These are phyloP conservation scores for Menura novaehollandiae DNA, from an alignment of 2,113 vertebrate species.

Conservation along the genomic window DNA sequence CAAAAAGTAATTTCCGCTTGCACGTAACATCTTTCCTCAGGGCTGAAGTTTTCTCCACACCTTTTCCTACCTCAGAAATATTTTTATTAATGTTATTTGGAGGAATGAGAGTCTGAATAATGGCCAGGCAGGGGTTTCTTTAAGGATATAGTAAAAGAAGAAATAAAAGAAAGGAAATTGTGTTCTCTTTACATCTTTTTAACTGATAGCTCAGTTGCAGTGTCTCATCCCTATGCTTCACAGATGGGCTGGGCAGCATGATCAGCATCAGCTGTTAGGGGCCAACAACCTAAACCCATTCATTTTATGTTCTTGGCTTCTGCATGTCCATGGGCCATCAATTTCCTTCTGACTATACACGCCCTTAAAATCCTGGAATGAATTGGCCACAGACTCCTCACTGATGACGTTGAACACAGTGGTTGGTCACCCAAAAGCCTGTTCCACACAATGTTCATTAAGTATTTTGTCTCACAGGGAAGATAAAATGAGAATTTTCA, in stretches of 20 bases:
- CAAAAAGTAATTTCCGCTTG: neutral
- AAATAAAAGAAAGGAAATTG: neutral
- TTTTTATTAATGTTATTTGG: neutral
- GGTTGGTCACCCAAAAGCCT: neutral
- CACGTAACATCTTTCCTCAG: neutral
- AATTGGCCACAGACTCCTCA: neutral
- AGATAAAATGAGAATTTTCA: neutral
- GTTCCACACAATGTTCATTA: neutral
- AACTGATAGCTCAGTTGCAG: neutral
- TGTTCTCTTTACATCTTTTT: neutral
- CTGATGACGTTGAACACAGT: rapidly evolving
- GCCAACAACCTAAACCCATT: neutral
- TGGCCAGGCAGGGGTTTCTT: neutral
- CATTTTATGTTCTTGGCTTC: neutral
- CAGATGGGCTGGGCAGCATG: neutral
- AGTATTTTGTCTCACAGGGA: neutral
- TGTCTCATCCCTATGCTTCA: neutral
- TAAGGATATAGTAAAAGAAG: neutral
- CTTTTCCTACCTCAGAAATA: neutral
- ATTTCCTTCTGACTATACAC: neutral
- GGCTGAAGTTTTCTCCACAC: neutral
- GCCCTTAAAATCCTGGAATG: neutral
- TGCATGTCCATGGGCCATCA: neutral
- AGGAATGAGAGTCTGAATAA: neutral
- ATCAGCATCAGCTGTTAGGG: neutral